Conservation (phyloP, 2,113 vertebrate genomes). For the Gadus macrocephalus region DNA sequence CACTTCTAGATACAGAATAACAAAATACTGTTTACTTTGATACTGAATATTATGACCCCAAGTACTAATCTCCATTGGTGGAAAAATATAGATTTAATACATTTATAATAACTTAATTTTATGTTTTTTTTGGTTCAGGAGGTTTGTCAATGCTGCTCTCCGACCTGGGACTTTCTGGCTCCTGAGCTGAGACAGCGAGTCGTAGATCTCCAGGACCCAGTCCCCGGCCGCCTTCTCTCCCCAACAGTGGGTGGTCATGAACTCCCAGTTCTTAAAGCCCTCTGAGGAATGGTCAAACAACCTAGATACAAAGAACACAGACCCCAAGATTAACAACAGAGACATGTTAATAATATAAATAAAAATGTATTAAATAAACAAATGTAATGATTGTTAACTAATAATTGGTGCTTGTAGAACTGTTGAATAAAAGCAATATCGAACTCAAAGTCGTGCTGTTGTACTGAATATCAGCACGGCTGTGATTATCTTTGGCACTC, state of each 20-base stretch:
- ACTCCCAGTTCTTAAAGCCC: slow-evolving; percentile 99
- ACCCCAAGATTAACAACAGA: slow-evolving; percentile 13
- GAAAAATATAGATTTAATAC: too few species aligned
- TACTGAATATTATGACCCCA: too few species aligned
- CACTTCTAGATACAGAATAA: background rate
- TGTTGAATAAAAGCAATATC: too few species aligned
- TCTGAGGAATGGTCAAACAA: slow-evolving; percentile 99
- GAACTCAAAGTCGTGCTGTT: too few species aligned
- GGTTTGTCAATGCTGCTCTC: background rate
- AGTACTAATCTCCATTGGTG: background rate
- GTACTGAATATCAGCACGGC: too few species aligned
- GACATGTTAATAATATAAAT: slow-evolving; percentile 6
- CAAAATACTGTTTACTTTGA: background rate
- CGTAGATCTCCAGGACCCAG: slow-evolving; percentile 96
- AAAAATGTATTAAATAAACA: background rate
- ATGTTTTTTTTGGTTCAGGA: background rate
- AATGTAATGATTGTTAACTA: too few species aligned
- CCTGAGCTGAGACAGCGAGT: slow-evolving; percentile 93
- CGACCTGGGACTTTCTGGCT: slow-evolving; percentile 97
- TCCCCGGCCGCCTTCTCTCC: slow-evolving; percentile 94
- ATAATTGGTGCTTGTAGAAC: too few species aligned
- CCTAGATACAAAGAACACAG: slow-evolving; percentile 68
- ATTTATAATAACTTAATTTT: background rate
- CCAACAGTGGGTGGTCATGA: slow-evolving; percentile 99
- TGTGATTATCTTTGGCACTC: too few species aligned